phyloP scores from a whole-genome alignment of 2,797 vertebrate species.

The Alfaro cultratus region DNA sequence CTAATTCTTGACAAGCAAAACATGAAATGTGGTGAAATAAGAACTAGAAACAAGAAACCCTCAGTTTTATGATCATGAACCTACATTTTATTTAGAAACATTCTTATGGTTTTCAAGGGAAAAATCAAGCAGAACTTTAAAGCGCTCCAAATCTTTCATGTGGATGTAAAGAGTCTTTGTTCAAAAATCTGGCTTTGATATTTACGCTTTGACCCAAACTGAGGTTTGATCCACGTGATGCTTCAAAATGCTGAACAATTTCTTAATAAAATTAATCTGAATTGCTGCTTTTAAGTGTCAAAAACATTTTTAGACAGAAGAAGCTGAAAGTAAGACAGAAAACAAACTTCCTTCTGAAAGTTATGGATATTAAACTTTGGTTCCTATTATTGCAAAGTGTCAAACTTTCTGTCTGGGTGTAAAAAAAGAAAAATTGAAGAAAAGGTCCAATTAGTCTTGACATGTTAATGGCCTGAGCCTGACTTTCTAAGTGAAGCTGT shows the following conservation, averaged over 20 bases:
- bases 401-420: neutral
- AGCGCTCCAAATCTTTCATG: neutral
- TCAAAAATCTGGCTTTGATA: neutral
- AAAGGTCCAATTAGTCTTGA: slow-evolving; percentile 61
- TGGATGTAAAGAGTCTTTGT: neutral
- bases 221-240: neutral
- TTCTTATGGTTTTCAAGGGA: neutral
- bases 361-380: neutral
- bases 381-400: neutral
- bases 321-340: neutral
- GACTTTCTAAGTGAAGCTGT: slow-evolving; percentile 57
- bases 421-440: slow-evolving; percentile 7
- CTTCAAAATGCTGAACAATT: neutral
- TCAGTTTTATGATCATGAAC: neutral
- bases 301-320: neutral
- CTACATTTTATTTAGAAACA: neutral
- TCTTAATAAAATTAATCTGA: neutral
- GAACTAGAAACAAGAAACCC: neutral
- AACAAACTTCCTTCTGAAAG: neutral
- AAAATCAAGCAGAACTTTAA: neutral
- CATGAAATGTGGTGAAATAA: neutral
- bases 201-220: neutral
- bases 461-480: slow-evolving; percentile 59
- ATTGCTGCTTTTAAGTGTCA: too few relatives aligned
- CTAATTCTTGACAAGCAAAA: neutral